phyloP scores from a whole-genome alignment of 1,140 invertebrate genomes.

The Chlorops oryzae region DNA sequence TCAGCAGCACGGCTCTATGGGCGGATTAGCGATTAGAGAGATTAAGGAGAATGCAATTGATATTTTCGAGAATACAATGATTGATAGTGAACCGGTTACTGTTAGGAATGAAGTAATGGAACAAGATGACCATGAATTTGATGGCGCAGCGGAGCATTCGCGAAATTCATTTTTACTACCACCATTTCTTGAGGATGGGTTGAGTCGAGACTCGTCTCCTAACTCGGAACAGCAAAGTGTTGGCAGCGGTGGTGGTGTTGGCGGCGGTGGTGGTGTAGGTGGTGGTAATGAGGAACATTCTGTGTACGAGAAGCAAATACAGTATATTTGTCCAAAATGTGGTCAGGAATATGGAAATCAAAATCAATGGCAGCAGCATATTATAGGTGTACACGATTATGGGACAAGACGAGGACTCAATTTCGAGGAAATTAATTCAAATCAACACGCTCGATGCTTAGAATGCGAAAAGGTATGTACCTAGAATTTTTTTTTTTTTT shows the following conservation, averaged over 20 bases:
- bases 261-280: too few species aligned
- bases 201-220: constrained; percentile 9
- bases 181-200: constrained; percentile 15
- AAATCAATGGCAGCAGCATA: constrained; percentile 36
- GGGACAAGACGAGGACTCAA: constrained; percentile 32
- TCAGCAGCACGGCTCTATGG: neutral
- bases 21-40: constrained; percentile 7
- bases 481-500: too few species aligned
- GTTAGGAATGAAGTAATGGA: constrained; percentile 24
- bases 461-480: constrained; percentile 32
- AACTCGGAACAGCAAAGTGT: constrained; percentile 11
- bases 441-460: constrained; percentile 35
- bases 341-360: constrained; percentile 31
- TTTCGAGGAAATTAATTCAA: constrained; percentile 25
- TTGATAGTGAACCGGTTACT: constrained; percentile 26
- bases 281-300: constrained; percentile 17
- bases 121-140: constrained; percentile 15
- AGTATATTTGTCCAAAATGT: constrained; percentile 40
- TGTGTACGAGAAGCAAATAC: constrained; percentile 39
- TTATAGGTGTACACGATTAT: constrained; percentile 39
- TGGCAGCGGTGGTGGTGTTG: too few species aligned
- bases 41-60: constrained; percentile 13
- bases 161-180: neutral
- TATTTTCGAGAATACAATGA: constrained; percentile 17
- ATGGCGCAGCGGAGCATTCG: constrained; percentile 5